Conservation (phyloP, 1,140 invertebrate genomes). For the Drosophila lini region DNA sequence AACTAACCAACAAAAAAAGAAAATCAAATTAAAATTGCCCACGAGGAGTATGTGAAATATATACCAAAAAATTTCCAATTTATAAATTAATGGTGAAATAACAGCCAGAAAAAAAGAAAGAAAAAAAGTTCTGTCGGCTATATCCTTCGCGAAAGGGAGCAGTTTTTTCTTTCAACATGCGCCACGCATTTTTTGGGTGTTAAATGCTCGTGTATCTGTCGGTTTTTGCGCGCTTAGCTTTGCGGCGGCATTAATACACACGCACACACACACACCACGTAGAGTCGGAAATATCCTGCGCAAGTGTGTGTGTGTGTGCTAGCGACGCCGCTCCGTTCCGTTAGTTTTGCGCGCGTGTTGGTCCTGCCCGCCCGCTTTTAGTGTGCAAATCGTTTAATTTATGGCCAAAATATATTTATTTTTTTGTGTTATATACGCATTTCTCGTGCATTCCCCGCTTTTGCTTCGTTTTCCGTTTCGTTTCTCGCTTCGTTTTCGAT, state of each 20-base stretch:
- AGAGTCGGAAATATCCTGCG: slow-evolving; percentile 18
- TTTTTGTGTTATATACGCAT: slow-evolving; percentile 52
- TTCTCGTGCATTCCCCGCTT: slow-evolving; percentile 63
- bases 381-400: slow-evolving; percentile 82
- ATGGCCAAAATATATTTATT: slow-evolving; percentile 76
- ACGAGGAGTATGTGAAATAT: slow-evolving; percentile 50
- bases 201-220: slow-evolving; percentile 82
- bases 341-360: slow-evolving; percentile 80
- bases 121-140: slow-evolving; percentile 6
- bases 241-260: slow-evolving; percentile 73
- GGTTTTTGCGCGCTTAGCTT: slow-evolving; percentile 79
- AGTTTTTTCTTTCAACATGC: slow-evolving; percentile 73
- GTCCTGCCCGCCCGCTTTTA: slow-evolving; percentile 51
- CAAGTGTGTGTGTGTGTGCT: slow-evolving; percentile 27
- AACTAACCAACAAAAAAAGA: slow-evolving; percentile 27
- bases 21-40: slow-evolving; percentile 36
- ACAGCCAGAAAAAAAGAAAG: neutral
- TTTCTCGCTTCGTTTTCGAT: slow-evolving; percentile 17
- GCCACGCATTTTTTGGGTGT: slow-evolving; percentile 78
- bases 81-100: slow-evolving; percentile 10
- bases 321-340: slow-evolving; percentile 68
- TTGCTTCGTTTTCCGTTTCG: slow-evolving; percentile 40
- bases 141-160: slow-evolving; percentile 20
- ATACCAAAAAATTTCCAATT: slow-evolving; percentile 2
- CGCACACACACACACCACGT: slow-evolving; percentile 8